Evolutionary conservation across 2,888 invertebrate genomes (phyloP).

Genomic region (Dasypolia templi): DNA sequence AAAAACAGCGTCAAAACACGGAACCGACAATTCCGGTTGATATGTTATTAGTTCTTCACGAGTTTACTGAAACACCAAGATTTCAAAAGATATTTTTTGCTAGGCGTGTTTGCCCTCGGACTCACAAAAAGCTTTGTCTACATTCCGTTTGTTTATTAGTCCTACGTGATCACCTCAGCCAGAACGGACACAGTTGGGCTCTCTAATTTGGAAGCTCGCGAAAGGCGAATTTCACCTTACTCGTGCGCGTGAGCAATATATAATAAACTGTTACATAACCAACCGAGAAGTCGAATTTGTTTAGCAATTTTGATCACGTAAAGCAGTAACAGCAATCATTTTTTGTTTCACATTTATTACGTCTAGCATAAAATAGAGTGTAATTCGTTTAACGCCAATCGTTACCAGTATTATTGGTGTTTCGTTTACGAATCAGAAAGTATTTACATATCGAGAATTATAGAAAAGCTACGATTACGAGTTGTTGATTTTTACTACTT

Average conservation of each 20-base stretch:
- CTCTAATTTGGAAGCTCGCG: slow-evolving; percentile 66
- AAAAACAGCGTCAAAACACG: slow-evolving; percentile 22
- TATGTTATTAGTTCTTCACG: slow-evolving; percentile 1
- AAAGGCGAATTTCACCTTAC: slow-evolving; percentile 78
- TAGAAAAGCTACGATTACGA: slow-evolving; percentile 45
- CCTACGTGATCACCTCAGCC: slow-evolving; percentile 32
- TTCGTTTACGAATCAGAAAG: slow-evolving; percentile 58
- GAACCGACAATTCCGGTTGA: slow-evolving; percentile 21
- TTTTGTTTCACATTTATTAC: slow-evolving; percentile 58
- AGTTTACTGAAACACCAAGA: slow-evolving; percentile 26
- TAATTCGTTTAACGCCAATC: slow-evolving; percentile 48
- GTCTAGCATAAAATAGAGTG: slow-evolving; percentile 35
- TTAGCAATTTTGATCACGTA: slow-evolving; percentile 62
- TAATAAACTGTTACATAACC: slow-evolving; percentile 64
- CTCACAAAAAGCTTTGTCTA: background rate
- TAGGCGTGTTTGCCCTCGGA: background rate
- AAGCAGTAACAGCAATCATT: slow-evolving; percentile 60
- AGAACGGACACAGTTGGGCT: slow-evolving; percentile 52
- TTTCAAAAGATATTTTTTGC: background rate
- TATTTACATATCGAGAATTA: slow-evolving; percentile 36
- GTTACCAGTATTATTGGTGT: slow-evolving; percentile 31
- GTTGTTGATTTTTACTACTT: slow-evolving; percentile 45
- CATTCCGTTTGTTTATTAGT: background rate
- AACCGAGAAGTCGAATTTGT: slow-evolving; percentile 58
- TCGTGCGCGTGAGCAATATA: slow-evolving; percentile 65